Base-by-base conservation (phyloP, 2,888 invertebrate species). In the Nephrotoma guestfalica region DNA sequence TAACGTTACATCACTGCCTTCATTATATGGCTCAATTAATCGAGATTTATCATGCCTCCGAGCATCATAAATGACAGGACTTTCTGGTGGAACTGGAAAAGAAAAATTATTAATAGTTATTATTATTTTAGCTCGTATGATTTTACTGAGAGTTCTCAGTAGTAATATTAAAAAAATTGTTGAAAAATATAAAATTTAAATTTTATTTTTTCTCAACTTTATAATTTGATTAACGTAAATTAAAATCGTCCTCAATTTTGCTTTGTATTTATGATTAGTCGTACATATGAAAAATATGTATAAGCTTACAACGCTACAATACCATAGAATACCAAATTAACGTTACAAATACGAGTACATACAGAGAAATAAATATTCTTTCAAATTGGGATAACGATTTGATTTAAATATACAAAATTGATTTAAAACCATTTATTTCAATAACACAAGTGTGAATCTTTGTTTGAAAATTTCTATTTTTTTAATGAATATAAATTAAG, bases 1-100 rank as follows among this genome's bases (percentile, higher is more conserved):
- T 88, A 97, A 93, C 89, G 95, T 93, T 86, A 97, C 95, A 90
- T 96, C 95, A 88, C 95, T 94, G 47, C 97, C 97, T 92, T 97
- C 97, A 90, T 96, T 97, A 92, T 96, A 97, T 41, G 96, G 95
- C 90, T 96, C 96, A 88, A 96, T 94, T 88, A 95, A 92, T 90
- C 94, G 94, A 88, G 95, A 94, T 89, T 94, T 93, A 90, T 96
- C 96, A 90, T 96, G 93, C 89, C 95, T 93, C 89, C 95, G 95
- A 85, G 95, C 95, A 90, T 97, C 96, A 91, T 94, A 96, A 92
- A 97, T 97, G 89, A 95, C 94, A 86, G 96, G 96, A 90, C 94
- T 93, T 89, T 95, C 95, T 86, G 97, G 96, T 89, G 96, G 96
- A 89, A 96, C 97, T 97, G 93, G 13, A 90, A 45, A 40, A 57